Evolutionary conservation across 2,888 invertebrate species (phyloP), one percentile per base, ranked within the genome.

Genomic region (Volucella inflata): DNA sequence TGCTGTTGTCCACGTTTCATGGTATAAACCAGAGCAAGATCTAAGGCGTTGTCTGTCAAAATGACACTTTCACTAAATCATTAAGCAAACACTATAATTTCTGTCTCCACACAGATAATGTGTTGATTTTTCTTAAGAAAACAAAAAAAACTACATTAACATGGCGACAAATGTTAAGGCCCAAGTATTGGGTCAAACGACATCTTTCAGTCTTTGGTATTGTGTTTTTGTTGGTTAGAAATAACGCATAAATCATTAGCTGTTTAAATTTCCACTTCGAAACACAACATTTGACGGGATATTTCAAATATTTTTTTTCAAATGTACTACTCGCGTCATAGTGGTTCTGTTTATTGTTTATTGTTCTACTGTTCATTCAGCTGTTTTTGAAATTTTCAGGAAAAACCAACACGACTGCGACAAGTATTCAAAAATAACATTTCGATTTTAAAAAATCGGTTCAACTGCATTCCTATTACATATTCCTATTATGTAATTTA

Each of bases 171-270:
- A 17, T 62, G 30, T 46, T 44, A 46, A 30, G n/a, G 30, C 44
- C 55, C 55, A 55, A 55, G 46, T 55, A 55, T 30, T 30, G 14
- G 44, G 51, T 40, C 16, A 30, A 67, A 53, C 21, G 44, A 44
- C 55, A 55, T 55, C 55, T 55, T 68, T 55, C 30, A 16, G 17
- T 14, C 17, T 9, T 42, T 51, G 12, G 40, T 65, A 1, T 38
- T 21, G 2, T 50, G 17, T 12, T 40, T 38, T 12, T 11, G 17
- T 2, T 67, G 51, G 67, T 67, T 53, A 42, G 67, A 42, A 42
- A 53, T 48, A 42, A 67, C 42, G 53, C 21, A 53, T 67, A 14
- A 40, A 42, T 67, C 51, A 67, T 67, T 67, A 53, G 55, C 55
- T 55, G 30, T 55, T 55, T 1, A 30, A 44, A 36, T 12, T 68